Base-by-base conservation (phyloP, 2,113 vertebrate species). In the Lamprologus callipterus region DNA sequence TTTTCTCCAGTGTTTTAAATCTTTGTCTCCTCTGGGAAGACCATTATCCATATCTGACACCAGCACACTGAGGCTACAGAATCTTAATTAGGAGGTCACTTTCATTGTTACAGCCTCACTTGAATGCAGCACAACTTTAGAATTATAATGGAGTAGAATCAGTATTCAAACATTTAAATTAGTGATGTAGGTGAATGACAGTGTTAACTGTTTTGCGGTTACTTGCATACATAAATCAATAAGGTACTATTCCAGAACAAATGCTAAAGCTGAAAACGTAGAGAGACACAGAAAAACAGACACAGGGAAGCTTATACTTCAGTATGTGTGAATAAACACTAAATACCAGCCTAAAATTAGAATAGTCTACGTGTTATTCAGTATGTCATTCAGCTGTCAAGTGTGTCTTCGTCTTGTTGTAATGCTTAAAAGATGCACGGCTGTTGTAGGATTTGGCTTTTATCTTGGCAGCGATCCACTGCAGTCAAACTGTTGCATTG, bases 401-500 rank as follows among this genome's bases (percentile, higher is more conserved):
- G 4, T 7, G 7, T 82, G 6, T 57, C 3, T 35, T 88, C 4
- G 19, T 86, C 21, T 45, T 51, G 5, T 47, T 37, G 75, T 28
- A 68, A 70, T 60, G 65, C 75, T 45, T 54, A 87, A 60, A 53
- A 47, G 28, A 79, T 11, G 17, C 45, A 57, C 65, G 79, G 79
- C 68, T 57, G 75, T 81, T 85, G 85, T 70, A 81, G 87, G 58
- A n/a, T 78, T 88, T 87, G 53, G 55, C 75, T 57, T 90, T 93
- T 89, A 68, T 89, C 82, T 85, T 89, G 90, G 88, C 91, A 90
- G 86, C 19, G 9, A 88, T 92, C 89, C 93, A 92, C 94, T 95
- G 94, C 95, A 94, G 95, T 95, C 94, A 90, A 95, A 94, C 94
- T 95, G 94, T 96, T 95, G 95, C 95, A 95, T 94, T 95, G 92